A percentile compares a stretch with the other conserved stretches of the same genome.
Conservation (phyloP, 2,888 invertebrate genomes). For the Macaria liturata region DNA sequence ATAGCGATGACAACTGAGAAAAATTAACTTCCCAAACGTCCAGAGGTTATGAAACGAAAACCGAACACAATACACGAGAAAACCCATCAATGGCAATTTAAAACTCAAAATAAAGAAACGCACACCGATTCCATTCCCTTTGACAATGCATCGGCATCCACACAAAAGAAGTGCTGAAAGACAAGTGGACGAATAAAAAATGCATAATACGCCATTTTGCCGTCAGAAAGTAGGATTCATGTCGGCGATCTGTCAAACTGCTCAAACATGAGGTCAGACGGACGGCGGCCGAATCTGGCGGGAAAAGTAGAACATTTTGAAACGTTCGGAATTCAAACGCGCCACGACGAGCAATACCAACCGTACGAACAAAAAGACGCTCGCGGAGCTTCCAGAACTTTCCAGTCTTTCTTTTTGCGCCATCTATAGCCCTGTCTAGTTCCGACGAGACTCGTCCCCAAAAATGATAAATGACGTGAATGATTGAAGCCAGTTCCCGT, state of each 20-base stretch:
- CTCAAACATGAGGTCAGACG: constrained; percentile 68
- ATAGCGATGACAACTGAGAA: constrained; percentile 42
- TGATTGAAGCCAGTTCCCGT: constrained; percentile 62
- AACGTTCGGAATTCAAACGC: constrained; percentile 53
- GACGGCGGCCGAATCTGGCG: constrained; percentile 53
- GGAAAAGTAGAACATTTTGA: constrained; percentile 47
- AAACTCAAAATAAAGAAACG: constrained; percentile 63
- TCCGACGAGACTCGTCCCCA: constrained; percentile 71
- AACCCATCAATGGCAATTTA: constrained; percentile 45
- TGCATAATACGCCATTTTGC: constrained; percentile 78
- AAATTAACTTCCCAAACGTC: constrained; percentile 34
- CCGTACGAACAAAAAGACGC: constrained; percentile 75
- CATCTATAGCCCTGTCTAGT: constrained; percentile 74
- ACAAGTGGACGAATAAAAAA: constrained; percentile 77
- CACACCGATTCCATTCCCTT: constrained; percentile 58
- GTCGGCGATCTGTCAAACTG: constrained; percentile 81
- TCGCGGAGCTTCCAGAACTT: constrained; percentile 67
- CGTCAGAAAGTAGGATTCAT: constrained; percentile 75
- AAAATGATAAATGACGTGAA: constrained; percentile 79
- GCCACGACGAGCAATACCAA: constrained; percentile 51
- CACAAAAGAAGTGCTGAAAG: constrained; percentile 79
- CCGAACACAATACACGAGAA: constrained; percentile 36
- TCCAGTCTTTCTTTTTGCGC: constrained; percentile 66
- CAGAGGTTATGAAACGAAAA: constrained; percentile 39
- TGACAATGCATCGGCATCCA: constrained; percentile 58